A percentile compares a stretch with the other conserved stretches of the same genome.
phyloP scores from a whole-genome alignment of 37 sponge, comb jelly and placozoan species.

The Beroe ovata region DNA sequence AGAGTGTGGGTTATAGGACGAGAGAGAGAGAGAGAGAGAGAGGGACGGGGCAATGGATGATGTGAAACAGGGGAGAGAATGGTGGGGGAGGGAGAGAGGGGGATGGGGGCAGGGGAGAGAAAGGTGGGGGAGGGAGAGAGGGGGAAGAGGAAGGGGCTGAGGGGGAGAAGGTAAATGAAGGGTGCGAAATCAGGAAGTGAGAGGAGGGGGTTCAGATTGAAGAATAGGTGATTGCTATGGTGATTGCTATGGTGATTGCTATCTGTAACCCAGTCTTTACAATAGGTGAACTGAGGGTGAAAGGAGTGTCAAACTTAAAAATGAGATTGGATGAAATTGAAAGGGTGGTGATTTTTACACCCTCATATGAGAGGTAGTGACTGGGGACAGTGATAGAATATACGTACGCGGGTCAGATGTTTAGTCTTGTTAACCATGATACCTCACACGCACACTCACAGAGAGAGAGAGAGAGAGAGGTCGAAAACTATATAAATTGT shows the following conservation, averaged over 20 bases:
- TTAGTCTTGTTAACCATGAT: conserved; percentile 17
- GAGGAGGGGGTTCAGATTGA: background rate
- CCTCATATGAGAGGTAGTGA: too few species aligned
- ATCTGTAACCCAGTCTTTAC: too few species aligned
- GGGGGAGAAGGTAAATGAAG: background rate
- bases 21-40: background rate
- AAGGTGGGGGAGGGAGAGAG: background rate
- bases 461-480: too few species aligned
- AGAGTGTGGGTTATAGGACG: too few species aligned
- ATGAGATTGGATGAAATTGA: too few species aligned
- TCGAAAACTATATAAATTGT: too few species aligned
- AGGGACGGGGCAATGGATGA: background rate
- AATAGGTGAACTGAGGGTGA: too few species aligned
- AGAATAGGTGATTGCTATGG: background rate
- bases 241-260: background rate
- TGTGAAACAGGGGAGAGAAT: background rate
- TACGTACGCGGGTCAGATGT: conserved; percentile 39
- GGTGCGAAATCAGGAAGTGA: background rate
- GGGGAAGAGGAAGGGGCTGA: background rate
- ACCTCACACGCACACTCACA: too few species aligned
- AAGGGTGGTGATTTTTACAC: too few species aligned
- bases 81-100: background rate
- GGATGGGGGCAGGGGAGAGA: background rate
- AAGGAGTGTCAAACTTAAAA: too few species aligned
- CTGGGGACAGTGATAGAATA: too few species aligned